Conservation (phyloP, 2,888 invertebrate species). For the Melolontha melolontha region DNA sequence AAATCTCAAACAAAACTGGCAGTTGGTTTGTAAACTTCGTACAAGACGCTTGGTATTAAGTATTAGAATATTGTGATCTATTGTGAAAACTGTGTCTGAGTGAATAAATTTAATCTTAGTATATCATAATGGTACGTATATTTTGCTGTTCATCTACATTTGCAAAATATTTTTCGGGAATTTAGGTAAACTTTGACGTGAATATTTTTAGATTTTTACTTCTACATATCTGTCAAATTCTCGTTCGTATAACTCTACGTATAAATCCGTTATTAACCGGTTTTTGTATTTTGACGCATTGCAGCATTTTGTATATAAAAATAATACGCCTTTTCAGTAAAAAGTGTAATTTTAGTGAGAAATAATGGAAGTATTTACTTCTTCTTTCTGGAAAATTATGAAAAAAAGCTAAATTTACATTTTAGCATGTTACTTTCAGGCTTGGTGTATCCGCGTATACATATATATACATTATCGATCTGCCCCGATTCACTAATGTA, state of each 20-base stretch:
- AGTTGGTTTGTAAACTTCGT: conserved; percentile 63
- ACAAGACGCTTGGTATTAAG: conserved; percentile 50
- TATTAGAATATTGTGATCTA: conserved; percentile 39
- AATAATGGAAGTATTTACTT: conserved; percentile 30
- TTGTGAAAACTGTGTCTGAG: conserved; percentile 34
- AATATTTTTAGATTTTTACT: conserved; percentile 40
- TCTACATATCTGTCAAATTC: conserved; percentile 59
- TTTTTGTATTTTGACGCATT: conserved; percentile 61
- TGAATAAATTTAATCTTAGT: conserved; percentile 57
- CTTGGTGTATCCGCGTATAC: conserved; percentile 2
- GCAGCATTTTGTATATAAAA: conserved; percentile 54
- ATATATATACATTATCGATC: conserved; percentile 23
- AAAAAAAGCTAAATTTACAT: conserved; percentile 11
- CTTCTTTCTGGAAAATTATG: not conserved
- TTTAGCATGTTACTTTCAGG: conserved; percentile 3
- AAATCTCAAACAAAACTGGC: conserved; percentile 62
- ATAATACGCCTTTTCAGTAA: no score
- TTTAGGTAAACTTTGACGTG: conserved; percentile 7
- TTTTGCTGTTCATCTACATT: conserved; percentile 54
- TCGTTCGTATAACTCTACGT: conserved; percentile 53
- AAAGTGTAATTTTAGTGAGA: conserved; percentile 41
- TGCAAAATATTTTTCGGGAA: not conserved
- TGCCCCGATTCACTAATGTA: conserved; percentile 2
- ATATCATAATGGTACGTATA: conserved; percentile 65
- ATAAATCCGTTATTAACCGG: conserved; percentile 16